phyloP scores from a whole-genome alignment of 30 jellyfish, hydroid and myxozoan species.

The Nemopilema nomurai region DNA sequence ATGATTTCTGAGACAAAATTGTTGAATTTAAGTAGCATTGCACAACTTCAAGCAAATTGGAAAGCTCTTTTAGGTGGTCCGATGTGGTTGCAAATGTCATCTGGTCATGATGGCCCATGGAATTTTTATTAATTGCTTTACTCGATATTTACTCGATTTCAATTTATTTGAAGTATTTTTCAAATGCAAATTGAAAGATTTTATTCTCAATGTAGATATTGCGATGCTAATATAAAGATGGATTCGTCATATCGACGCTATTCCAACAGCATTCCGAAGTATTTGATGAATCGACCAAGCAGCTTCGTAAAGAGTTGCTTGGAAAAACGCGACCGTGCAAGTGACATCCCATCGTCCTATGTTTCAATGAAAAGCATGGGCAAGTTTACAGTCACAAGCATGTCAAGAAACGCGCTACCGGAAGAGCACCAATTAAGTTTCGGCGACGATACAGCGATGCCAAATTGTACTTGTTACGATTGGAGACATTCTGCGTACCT shows the following conservation, averaged over 20 bases:
- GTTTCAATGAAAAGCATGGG: constrained; percentile 1
- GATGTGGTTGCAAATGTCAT: too few relatives aligned
- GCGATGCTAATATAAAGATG: constrained; percentile 4
- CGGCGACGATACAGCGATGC: constrained; percentile 3
- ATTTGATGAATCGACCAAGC: neutral
- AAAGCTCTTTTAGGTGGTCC: too few relatives aligned
- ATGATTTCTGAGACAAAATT: too few relatives aligned
- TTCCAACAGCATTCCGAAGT: neutral
- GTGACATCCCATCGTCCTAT: neutral
- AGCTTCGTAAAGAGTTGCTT: neutral
- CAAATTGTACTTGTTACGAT: constrained; percentile 14
- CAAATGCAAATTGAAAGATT: constrained; percentile 15
- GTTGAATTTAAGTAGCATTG: too few relatives aligned
- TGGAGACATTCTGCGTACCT: constrained; percentile 27
- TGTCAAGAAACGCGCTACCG: neutral
- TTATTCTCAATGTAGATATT: neutral
- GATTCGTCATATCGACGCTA: neutral
- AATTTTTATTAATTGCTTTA: too few relatives aligned
- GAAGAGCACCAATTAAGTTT: neutral
- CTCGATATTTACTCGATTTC: too few relatives aligned
- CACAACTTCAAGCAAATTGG: too few relatives aligned
- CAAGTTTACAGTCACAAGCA: constrained; percentile 4
- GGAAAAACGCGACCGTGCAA: constrained; percentile 3
- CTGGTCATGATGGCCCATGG: too few relatives aligned
- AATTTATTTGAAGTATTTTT: too few relatives aligned